Evolutionary conservation across 2,113 vertebrate genomes (phyloP).

Genomic region (Pelusios castaneus): DNA sequence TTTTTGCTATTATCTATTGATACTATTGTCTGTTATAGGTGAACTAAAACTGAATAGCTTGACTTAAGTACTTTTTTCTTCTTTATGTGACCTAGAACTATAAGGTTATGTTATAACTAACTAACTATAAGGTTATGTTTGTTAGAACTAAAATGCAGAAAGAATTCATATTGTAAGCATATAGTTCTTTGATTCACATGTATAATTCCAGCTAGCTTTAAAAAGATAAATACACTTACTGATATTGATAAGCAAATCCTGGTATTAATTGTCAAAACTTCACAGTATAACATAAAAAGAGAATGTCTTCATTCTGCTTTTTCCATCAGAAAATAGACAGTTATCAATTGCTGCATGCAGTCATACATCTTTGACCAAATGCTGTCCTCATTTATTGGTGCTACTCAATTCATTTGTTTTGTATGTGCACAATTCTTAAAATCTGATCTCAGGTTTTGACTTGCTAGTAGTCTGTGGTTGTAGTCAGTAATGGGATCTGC

Average conservation of each 20-base stretch:
- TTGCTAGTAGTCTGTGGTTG: neutral
- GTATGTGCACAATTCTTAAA: no score
- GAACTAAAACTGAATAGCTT: neutral
- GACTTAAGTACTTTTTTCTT: no score
- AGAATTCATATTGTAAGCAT: neutral
- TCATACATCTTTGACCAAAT: neutral
- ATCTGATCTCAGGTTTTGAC: neutral
- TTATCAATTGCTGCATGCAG: neutral
- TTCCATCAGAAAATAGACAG: neutral
- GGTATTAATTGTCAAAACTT: constrained; percentile 1
- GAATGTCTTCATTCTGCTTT: neutral
- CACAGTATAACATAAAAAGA: neutral
- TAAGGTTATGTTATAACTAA: no score
- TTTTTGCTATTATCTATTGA: neutral
- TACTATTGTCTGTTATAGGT: neutral
- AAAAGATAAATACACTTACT: neutral
- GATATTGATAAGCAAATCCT: neutral
- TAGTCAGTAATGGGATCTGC: neutral
- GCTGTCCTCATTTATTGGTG: neutral
- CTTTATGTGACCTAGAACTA: no score
- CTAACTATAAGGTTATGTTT: no score
- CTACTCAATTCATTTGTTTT: neutral
- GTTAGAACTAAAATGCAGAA: neutral
- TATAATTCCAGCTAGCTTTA: neutral
- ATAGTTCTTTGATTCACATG: neutral